phyloP scores from a whole-genome alignment of 2,113 vertebrate genomes.

The Axis porcinus region DNA sequence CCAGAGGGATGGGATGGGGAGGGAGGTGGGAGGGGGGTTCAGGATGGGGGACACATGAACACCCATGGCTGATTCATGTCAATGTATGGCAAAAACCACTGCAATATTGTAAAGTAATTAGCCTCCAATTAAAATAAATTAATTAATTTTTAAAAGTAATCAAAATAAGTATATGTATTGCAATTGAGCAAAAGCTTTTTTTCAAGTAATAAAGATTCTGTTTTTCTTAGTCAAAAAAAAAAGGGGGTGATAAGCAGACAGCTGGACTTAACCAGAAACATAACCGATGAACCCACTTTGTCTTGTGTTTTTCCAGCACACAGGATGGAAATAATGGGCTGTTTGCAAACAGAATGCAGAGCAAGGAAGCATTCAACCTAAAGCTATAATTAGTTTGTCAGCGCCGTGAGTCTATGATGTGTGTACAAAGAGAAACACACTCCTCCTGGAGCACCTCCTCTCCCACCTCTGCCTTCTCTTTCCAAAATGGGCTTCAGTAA shows the following conservation, averaged over 20 bases:
- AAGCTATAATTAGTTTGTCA: conserved; percentile 66
- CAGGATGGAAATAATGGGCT: conserved; percentile 59
- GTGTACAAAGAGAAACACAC: not conserved
- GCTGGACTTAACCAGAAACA: not conserved
- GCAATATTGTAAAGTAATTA: not conserved
- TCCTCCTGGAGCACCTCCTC: conserved; percentile 1
- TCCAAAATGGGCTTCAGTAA: not conserved
- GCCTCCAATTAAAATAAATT: not conserved
- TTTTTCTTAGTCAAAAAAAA: not conserved
- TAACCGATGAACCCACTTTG: not conserved
- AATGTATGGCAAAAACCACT: not conserved
- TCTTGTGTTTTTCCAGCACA: conserved; percentile 32
- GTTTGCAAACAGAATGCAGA: conserved; percentile 67
- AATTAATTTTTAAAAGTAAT: not conserved
- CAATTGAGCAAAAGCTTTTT: not conserved
- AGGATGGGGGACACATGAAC: not conserved
- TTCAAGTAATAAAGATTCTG: not conserved
- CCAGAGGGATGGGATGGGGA: not conserved
- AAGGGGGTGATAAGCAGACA: not conserved
- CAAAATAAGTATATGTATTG: not conserved
- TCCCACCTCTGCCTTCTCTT: not conserved
- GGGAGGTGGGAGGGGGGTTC: not conserved
- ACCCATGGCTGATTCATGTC: not conserved
- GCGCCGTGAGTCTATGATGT: not conserved
- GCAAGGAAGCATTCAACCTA: conserved; percentile 48